Percentiles rank a stretch among this genome's conserved stretches.
Evolutionary conservation across 1,140 invertebrate species (phyloP).

Genomic region (Bombus vancouverensis): DNA sequence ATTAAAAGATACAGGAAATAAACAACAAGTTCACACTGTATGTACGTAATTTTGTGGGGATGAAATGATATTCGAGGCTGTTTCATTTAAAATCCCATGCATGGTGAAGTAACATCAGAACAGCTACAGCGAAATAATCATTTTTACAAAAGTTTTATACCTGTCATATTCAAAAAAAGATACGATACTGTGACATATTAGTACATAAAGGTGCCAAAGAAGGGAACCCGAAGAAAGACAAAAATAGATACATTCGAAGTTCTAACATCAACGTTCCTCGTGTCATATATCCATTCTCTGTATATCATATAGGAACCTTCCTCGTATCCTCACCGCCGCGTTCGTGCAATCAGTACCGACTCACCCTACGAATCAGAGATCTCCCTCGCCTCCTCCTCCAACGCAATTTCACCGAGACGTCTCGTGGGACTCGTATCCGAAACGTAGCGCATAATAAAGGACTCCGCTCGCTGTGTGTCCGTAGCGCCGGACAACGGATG

Average conservation of each 20-base stretch:
- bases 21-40: too few species aligned
- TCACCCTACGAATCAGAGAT: neutral
- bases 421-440: slow-evolving; percentile 38
- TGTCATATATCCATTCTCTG: neutral
- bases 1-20: too few species aligned
- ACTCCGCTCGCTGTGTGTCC: slow-evolving; percentile 27
- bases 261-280: too few species aligned
- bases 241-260: neutral
- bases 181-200: too few species aligned
- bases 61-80: too few species aligned
- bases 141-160: neutral
- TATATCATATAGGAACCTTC: too few species aligned
- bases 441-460: slow-evolving; percentile 36
- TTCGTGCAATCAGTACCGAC: neutral
- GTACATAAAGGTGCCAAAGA: too few species aligned
- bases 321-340: neutral
- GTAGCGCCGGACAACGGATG: slow-evolving; percentile 64
- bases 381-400: neutral
- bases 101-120: neutral
- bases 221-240: neutral
- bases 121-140: neutral
- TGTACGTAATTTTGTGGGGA: too few species aligned
- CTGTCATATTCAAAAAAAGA: too few species aligned
- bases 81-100: too few species aligned
- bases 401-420: slow-evolving; percentile 33